Conservation (phyloP, 53 echinoderm and acorn worm species). For the Stichopus horrens region DNA sequence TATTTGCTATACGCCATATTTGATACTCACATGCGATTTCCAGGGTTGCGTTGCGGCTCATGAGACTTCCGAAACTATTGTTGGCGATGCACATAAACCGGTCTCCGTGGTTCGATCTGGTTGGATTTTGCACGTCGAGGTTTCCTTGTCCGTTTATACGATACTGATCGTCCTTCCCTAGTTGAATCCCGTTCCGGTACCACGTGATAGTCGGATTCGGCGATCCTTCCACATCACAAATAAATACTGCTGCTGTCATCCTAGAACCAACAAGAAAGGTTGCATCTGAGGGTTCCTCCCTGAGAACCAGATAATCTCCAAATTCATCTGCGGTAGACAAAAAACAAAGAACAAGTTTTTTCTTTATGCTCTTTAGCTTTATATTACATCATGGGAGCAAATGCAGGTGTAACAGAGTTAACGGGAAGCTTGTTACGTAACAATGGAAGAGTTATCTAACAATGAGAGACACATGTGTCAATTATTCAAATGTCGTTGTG, state of each 20-base stretch:
- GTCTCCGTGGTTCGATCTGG: neutral
- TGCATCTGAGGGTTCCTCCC: neutral
- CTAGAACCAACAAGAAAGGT: neutral
- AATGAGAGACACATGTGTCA: too few species aligned
- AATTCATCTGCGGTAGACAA: too few species aligned
- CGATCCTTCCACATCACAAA: neutral
- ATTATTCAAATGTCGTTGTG: too few species aligned
- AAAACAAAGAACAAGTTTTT: too few species aligned
- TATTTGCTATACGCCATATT: neutral
- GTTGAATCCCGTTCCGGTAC: neutral
- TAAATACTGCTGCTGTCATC: neutral
- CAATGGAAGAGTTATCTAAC: too few species aligned
- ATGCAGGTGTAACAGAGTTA: too few species aligned
- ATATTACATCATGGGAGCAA: too few species aligned
- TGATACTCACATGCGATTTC: neutral
- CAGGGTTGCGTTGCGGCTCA: neutral
- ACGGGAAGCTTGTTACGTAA: too few species aligned
- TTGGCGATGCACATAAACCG: neutral
- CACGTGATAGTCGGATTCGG: neutral
- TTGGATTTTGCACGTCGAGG: neutral
- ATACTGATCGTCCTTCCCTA: neutral
- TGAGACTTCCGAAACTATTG: neutral
- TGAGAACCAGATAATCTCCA: neutral
- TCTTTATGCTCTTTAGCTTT: too few species aligned
- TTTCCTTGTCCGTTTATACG: neutral